These are phyloP conservation scores for Tethea ocularis DNA, from an alignment of 2,888 invertebrate species.

Conservation along the genomic window DNA sequence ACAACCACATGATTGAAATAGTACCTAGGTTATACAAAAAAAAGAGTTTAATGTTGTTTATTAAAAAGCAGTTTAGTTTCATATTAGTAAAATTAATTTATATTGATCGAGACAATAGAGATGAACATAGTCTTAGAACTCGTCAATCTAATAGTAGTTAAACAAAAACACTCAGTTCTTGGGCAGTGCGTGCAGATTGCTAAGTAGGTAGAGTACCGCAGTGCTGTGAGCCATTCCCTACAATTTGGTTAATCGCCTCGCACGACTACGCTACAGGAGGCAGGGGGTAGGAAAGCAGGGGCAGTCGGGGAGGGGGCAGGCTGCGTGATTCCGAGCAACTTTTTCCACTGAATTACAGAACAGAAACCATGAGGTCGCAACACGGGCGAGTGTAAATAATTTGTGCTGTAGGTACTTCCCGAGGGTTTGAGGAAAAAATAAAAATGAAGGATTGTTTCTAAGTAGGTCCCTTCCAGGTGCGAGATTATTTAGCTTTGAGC, in stretches of 20 bases:
- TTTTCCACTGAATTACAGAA: constrained; percentile 36
- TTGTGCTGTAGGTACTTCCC: constrained; percentile 43
- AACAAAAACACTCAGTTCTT: constrained; percentile 28
- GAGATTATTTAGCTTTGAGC: constrained; percentile 25
- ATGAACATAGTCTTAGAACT: too few relatives aligned
- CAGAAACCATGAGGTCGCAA: constrained; percentile 33
- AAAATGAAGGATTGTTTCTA: constrained; percentile 19
- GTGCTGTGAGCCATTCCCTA: constrained; percentile 59
- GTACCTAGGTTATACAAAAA: too few relatives aligned
- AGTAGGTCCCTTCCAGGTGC: constrained; percentile 25
- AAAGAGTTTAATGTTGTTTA: too few relatives aligned
- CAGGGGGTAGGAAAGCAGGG: constrained; percentile 10
- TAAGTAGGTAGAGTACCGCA: constrained; percentile 50
- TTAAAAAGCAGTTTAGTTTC: too few relatives aligned
- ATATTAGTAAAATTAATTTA: too few relatives aligned
- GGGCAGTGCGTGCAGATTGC: constrained; percentile 30
- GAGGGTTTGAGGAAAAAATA: constrained; percentile 31
- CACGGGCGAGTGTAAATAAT: constrained; percentile 42
- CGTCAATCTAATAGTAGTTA: not conserved
- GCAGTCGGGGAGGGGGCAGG: constrained; percentile 19
- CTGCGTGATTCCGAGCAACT: constrained; percentile 59
- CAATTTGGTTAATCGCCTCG: constrained; percentile 69
- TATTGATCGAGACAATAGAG: too few relatives aligned
- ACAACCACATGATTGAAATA: too few relatives aligned
- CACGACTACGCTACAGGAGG: constrained; percentile 31